A percentile compares a stretch with the other conserved stretches of the same genome.
These are phyloP conservation scores for Epinephelus cyanopodus DNA, from an alignment of 2,113 vertebrate genomes.

Conservation along the genomic window DNA sequence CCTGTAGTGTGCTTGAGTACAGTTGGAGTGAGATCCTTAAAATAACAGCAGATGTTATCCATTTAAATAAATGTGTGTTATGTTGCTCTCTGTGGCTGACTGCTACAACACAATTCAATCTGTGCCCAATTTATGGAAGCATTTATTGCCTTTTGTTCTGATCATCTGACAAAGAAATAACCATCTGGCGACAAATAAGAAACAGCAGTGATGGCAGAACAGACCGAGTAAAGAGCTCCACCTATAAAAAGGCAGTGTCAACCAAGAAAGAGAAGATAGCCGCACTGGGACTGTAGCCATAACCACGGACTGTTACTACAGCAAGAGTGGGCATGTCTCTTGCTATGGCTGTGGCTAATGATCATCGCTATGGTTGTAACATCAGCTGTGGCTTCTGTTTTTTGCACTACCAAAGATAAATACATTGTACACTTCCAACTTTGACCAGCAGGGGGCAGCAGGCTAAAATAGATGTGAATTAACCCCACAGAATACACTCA, in stretches of 20 bases:
- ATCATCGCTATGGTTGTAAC: neutral
- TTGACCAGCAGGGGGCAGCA: constrained; percentile 65
- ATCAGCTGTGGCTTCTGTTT: neutral
- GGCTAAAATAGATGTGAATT: neutral
- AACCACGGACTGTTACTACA: neutral
- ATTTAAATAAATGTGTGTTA: neutral
- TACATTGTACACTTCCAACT: neutral
- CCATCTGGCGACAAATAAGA: too few species aligned
- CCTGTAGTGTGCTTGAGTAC: neutral
- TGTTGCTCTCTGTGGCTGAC: neutral
- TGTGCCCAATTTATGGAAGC: neutral
- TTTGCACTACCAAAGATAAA: neutral
- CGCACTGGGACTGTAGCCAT: neutral
- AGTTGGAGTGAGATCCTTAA: constrained; percentile 2
- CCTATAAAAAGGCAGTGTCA: neutral
- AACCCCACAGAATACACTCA: neutral
- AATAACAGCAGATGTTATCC: constrained; percentile 40
- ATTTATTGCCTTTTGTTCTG: neutral
- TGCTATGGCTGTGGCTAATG: neutral
- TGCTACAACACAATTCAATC: neutral
- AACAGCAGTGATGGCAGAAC: neutral
- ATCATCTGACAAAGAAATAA: neutral
- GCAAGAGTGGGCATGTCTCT: neutral
- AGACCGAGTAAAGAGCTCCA: neutral
- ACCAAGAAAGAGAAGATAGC: neutral